A percentile compares a stretch with the other conserved stretches of the same genome.
Conservation (phyloP, 2,888 invertebrate genomes). For the Conus canariensis region DNA sequence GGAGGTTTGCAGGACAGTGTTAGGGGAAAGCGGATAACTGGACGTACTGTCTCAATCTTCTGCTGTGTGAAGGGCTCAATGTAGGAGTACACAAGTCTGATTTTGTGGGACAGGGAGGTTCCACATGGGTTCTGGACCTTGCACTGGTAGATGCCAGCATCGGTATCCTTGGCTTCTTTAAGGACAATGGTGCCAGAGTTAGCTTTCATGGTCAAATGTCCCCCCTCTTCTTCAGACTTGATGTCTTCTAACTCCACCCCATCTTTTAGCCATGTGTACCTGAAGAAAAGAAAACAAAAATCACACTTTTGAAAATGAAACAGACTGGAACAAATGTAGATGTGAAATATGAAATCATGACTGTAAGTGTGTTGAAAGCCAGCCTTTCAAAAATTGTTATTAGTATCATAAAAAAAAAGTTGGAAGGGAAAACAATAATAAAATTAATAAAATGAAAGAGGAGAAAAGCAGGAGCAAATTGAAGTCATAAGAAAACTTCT, state of each 20-base stretch:
- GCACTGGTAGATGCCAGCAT: conserved; percentile 95
- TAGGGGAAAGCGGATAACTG: conserved; percentile 87
- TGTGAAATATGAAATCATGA: background rate
- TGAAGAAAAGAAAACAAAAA: conserved; percentile 41
- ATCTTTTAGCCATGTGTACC: conserved; percentile 70
- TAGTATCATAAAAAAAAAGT: too few relatives aligned
- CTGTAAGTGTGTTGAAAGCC: background rate
- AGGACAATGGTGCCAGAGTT: conserved; percentile 59
- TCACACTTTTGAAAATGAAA: background rate
- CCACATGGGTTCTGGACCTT: conserved; percentile 91
- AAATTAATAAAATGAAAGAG: background rate
- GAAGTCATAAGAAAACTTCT: background rate
- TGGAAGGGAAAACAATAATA: too few relatives aligned
- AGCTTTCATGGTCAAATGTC: conserved; percentile 41
- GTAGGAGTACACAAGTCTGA: conserved; percentile 92
- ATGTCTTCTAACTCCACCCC: conserved; percentile 60
- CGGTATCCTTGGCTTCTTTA: conserved; percentile 81
- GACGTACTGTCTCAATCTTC: conserved; percentile 37
- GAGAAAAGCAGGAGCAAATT: background rate
- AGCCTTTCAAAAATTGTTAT: too few relatives aligned
- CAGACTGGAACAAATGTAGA: background rate
- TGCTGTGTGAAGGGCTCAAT: conserved; percentile 55
- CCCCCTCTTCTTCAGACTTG: conserved; percentile 38
- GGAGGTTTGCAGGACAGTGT: conserved; percentile 94
- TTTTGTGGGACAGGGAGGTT: conserved; percentile 94